These are phyloP conservation scores for fruit fly (Drosophila melanogaster) DNA, from an alignment of 1,140 invertebrate species.

Conservation along the genomic window DNA sequence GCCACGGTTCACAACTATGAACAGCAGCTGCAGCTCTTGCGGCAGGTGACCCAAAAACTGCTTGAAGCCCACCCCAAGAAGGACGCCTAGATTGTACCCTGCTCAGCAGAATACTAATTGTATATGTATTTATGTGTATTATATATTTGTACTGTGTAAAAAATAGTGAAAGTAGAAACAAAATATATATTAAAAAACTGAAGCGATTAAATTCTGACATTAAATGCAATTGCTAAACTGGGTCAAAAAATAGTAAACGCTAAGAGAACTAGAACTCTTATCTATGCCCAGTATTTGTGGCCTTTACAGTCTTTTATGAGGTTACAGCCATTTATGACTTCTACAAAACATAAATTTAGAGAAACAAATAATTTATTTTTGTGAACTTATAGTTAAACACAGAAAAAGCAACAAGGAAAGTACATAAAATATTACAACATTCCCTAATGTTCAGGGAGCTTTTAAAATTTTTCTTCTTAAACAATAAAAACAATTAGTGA, in stretches of 20 bases:
- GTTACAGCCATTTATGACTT: neutral
- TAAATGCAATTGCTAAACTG: neutral
- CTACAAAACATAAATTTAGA: neutral
- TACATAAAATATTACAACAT: neutral
- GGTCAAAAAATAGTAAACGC: too few species aligned
- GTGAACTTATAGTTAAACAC: neutral
- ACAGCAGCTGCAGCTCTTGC: slow-evolving; percentile 62
- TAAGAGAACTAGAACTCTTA: too few species aligned
- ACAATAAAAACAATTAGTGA: too few species aligned
- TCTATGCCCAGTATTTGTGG: too few species aligned
- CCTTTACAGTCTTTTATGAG: too few species aligned
- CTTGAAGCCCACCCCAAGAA: slow-evolving; percentile 61
- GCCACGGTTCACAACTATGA: slow-evolving; percentile 64
- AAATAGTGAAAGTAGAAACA: slow-evolving; percentile 15
- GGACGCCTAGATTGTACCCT: slow-evolving; percentile 30
- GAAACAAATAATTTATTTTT: neutral
- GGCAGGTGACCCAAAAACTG: slow-evolving; percentile 68
- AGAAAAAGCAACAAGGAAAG: neutral
- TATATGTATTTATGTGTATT: slow-evolving; percentile 39
- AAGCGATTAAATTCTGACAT: neutral
- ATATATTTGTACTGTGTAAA: slow-evolving; percentile 40
- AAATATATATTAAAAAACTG: neutral
- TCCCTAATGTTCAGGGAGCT: neutral
- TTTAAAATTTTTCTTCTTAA: too few species aligned
- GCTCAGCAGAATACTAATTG: slow-evolving; percentile 31